Evolutionary conservation across 2,113 vertebrate genomes (phyloP).

Genomic region (Stegastes partitus): DNA sequence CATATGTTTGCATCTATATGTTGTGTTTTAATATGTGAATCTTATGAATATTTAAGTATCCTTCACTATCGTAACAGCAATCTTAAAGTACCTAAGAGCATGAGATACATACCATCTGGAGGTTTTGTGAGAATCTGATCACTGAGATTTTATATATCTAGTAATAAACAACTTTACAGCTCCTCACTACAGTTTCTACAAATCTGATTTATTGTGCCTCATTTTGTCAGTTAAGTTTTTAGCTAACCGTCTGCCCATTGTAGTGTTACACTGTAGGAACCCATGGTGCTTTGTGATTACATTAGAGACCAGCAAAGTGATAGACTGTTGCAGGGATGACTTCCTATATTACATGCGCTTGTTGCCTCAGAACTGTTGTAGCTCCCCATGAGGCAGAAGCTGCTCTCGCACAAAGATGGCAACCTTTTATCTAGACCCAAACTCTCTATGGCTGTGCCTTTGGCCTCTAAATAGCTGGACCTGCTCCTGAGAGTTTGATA

Average conservation of each 20-base stretch:
- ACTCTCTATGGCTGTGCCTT: conserved; percentile 35
- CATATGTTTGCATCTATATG: no score
- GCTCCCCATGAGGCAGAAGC: conserved; percentile 18
- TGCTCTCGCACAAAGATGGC: conserved; percentile 26
- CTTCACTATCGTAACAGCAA: neutral
- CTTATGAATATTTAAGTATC: neutral
- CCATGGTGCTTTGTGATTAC: conserved; percentile 29
- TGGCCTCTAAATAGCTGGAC: conserved; percentile 57
- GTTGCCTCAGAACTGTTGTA: conserved; percentile 37
- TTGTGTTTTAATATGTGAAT: no score
- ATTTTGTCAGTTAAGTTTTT: neutral
- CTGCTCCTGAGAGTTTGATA: conserved; percentile 59
- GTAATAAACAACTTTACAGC: conserved; percentile 10
- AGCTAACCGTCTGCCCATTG: neutral
- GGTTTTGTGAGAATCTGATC: neutral
- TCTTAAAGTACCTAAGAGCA: neutral
- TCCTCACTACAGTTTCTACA: neutral
- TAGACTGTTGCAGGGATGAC: neutral
- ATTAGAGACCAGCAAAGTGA: conserved; percentile 30
- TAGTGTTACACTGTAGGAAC: neutral
- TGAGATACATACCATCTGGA: neutral
- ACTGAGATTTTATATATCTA: neutral
- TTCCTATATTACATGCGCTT: conserved; percentile 29
- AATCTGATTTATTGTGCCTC: neutral
- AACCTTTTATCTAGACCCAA: conserved; percentile 50